Evolutionary conservation across 2,113 vertebrate species (phyloP), one percentile per base, ranked within the genome.

Genomic region (Ahaetulla prasina): DNA sequence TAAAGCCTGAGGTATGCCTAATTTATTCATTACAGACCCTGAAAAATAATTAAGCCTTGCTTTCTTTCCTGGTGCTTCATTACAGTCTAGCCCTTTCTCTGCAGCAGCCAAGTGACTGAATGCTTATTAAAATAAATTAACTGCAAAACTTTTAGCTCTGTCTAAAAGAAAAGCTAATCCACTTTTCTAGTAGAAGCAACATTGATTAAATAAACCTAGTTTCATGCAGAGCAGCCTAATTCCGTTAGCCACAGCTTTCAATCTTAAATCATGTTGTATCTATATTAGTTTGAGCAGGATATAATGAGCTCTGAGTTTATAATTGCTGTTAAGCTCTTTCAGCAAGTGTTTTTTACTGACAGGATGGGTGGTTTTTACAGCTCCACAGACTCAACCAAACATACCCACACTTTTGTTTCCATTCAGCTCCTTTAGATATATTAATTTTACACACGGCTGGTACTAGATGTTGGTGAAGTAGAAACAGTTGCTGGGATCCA

Each of bases 21-120:
- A 98, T 98, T 98, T 98, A 98, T 98, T 99, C 98, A 98, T 97
- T 98, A 98, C 97, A 95, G 96, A 97, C 95, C 94, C 94, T 97
- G 96, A 97, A 98, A 98, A 98, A 98, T 98, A 98, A 98, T 98
- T 98, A 97, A 97, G 95, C 97, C 95, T 97, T 97, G 96, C 97
- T 96, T 98, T 98, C 95, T 96, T 98, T 97, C 95, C 93, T 94
- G 84, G 95, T 96, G 97, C 96, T 97, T 97, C 95, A 97, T 97
- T 97, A 96, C 95, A 96, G 94, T 96, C 97, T 97, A 97, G 95
- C 94, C 96, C 97, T 97, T 92, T 97, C 96, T 96, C 96, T 95
- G 93, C 95, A 97, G 93, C 95, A 94, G 85, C 96, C 97, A 97
- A 80, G 96, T 97, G 96, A 97, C 94, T 96, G 97, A 97, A 98